Conservation (phyloP, 2,797 vertebrate species). For the Silurus aristotelis region DNA sequence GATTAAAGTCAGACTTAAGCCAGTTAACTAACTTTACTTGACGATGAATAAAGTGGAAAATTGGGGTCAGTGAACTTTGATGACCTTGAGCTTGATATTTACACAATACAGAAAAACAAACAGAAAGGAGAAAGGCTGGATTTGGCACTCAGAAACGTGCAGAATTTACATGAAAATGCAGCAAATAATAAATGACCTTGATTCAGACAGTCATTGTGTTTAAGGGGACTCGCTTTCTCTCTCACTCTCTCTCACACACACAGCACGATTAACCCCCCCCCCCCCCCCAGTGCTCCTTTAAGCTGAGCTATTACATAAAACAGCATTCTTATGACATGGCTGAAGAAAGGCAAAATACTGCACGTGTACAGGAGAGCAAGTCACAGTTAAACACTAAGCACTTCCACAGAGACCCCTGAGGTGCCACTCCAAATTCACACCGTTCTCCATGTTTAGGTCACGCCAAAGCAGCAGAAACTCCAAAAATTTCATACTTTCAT, state of each 20-base stretch:
- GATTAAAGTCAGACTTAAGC: not conserved
- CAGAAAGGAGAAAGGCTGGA: not conserved
- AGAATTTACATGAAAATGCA: not conserved
- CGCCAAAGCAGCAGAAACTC: constrained; percentile 6
- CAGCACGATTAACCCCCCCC: constrained; percentile 8
- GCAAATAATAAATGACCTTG: constrained; percentile 29
- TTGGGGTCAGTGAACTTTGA: not conserved
- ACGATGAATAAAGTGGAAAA: not conserved
- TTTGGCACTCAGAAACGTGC: not conserved
- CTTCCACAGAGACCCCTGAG: constrained; percentile 3
- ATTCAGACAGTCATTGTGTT: constrained; percentile 11
- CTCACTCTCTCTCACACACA: not conserved
- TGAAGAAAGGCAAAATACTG: constrained; percentile 27
- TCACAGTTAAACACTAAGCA: constrained; percentile 7
- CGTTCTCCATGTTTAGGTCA: constrained; percentile 13
- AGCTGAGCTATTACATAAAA: constrained; percentile 43
- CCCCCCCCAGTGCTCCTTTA: constrained; percentile 29
- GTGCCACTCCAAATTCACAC: not conserved
- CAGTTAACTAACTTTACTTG: constrained; percentile 3
- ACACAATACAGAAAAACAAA: not conserved
- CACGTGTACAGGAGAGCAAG: constrained; percentile 26
- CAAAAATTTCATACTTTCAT: constrained; percentile 23
- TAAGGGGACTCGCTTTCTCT: not conserved
- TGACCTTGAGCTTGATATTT: constrained; percentile 19
- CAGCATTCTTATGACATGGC: constrained; percentile 26